These are phyloP conservation scores for Catocala fraxini DNA, from an alignment of 2,888 invertebrate genomes.

Conservation along the genomic window DNA sequence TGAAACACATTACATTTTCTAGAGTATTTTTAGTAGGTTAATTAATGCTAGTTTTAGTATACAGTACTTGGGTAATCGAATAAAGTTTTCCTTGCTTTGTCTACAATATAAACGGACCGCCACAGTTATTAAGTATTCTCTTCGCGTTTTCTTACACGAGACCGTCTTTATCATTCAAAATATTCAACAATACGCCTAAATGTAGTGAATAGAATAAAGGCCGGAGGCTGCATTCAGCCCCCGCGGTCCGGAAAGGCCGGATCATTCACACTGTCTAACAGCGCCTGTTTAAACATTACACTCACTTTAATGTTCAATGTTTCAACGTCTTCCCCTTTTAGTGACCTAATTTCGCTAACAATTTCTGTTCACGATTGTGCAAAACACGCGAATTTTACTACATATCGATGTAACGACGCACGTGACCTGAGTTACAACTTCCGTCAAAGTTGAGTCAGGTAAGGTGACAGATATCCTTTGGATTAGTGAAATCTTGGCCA, in stretches of 20 bases:
- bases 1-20: too few relatives aligned
- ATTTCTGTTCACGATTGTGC: conserved; percentile 45
- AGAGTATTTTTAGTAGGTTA: too few relatives aligned
- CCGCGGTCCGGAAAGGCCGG: conserved; percentile 37
- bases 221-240: neutral
- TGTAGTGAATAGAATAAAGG: conserved; percentile 29
- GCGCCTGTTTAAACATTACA: conserved; percentile 51
- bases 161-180: conserved; percentile 38
- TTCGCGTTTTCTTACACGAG: conserved; percentile 16
- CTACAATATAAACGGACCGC: conserved; percentile 23
- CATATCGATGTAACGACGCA: conserved; percentile 53
- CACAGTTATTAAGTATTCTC: conserved; percentile 31
- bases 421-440: conserved; percentile 56
- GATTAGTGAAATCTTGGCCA: conserved; percentile 55
- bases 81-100: neutral
- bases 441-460: conserved; percentile 44
- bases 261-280: conserved; percentile 45
- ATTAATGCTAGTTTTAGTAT: too few relatives aligned
- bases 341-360: conserved; percentile 32
- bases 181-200: conserved; percentile 43
- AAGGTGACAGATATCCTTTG: conserved; percentile 51
- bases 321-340: conserved; percentile 44
- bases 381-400: conserved; percentile 52
- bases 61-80: too few relatives aligned
- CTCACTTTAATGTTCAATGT: conserved; percentile 49